phyloP scores from a whole-genome alignment of 2,113 vertebrate genomes.

The Clinocottus analis region DNA sequence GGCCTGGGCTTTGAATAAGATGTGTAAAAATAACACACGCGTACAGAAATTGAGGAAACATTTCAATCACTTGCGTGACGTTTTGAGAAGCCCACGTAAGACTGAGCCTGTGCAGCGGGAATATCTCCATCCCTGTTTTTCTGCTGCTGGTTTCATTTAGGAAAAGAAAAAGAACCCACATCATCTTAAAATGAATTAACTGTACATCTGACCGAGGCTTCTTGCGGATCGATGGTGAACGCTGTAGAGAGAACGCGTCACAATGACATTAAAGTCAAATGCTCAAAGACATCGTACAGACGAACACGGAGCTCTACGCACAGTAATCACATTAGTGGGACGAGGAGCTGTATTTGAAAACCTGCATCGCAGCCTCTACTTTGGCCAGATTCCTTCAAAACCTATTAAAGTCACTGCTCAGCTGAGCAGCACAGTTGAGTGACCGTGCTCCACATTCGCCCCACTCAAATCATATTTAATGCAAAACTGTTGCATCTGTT shows the following conservation, averaged over 20 bases:
- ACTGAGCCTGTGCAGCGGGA: conserved; percentile 8
- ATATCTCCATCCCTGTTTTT: neutral
- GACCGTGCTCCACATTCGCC: conserved; percentile 54
- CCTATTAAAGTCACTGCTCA: conserved; percentile 38
- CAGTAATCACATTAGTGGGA: conserved; percentile 14
- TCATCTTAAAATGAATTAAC: neutral
- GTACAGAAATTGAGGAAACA: neutral
- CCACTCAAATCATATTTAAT: conserved; percentile 61
- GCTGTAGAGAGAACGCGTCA: neutral
- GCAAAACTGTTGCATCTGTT: conserved; percentile 65
- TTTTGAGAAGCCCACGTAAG: conserved; percentile 24
- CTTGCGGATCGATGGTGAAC: neutral
- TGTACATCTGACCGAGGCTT: neutral
- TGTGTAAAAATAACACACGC: neutral
- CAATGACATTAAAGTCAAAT: neutral
- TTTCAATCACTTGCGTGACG: conserved; percentile 10
- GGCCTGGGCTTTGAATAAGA: neutral
- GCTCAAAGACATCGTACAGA: neutral
- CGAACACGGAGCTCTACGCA: neutral
- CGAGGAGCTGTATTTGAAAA: conserved; percentile 29
- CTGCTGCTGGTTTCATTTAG: neutral
- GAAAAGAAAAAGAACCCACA: neutral
- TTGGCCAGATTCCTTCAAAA: conserved; percentile 54
- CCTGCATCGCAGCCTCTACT: conserved; percentile 20
- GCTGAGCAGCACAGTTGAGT: conserved; percentile 28